phyloP scores from a whole-genome alignment of 2,888 invertebrate species.

The Stegophylla sp. region DNA sequence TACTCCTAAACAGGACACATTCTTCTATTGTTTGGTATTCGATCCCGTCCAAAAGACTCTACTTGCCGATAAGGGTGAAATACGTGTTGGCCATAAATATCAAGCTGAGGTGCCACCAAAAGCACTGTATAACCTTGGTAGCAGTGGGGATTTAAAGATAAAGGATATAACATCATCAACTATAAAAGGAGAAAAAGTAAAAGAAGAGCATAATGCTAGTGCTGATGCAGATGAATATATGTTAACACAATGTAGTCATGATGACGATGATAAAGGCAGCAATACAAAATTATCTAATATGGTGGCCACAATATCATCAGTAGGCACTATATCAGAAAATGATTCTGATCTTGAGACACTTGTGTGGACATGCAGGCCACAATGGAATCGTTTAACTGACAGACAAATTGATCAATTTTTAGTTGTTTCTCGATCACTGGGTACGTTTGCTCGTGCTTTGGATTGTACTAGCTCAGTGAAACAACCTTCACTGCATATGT shows the following conservation, averaged over 20 bases:
- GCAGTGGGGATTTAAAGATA: constrained; percentile 67
- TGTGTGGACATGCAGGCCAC: constrained; percentile 93
- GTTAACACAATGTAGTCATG: not conserved
- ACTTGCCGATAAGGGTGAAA: constrained; percentile 93
- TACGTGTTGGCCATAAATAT: constrained; percentile 87
- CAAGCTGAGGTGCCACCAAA: constrained; percentile 88
- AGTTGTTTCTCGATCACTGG: constrained; percentile 70
- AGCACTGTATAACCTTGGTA: constrained; percentile 75
- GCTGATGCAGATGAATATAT: not conserved
- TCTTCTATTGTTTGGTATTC: constrained; percentile 99
- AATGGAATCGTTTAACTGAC: constrained; percentile 74
- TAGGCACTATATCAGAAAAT: constrained; percentile 34
- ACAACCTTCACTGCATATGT: constrained; percentile 98
- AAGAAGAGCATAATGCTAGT: not conserved
- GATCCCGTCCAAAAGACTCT: constrained; percentile 99
- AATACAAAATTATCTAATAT: constrained; percentile 13
- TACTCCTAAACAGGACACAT: constrained; percentile 84
- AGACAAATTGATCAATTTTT: constrained; percentile 98
- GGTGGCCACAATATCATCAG: not conserved
- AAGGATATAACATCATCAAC: not conserved
- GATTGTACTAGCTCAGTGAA: constrained; percentile 98
- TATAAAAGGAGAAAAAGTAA: constrained; percentile 23
- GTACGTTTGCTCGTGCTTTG: constrained; percentile 97
- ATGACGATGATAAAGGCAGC: not conserved
- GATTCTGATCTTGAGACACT: constrained; percentile 76